Evolutionary conservation across 2,888 invertebrate genomes (phyloP).

Genomic region (Eristalis tenax): DNA sequence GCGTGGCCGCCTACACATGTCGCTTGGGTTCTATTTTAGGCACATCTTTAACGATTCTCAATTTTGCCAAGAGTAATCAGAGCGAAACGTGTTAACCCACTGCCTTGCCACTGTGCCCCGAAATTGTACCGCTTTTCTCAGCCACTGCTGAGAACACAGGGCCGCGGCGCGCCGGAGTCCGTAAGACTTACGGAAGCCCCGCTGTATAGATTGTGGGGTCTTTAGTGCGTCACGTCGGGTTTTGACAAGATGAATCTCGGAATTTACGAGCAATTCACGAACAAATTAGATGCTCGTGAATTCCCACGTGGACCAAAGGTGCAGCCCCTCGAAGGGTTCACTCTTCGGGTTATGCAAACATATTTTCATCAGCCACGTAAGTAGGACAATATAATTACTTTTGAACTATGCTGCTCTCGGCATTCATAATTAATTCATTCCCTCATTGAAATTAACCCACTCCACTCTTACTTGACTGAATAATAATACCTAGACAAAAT

Average conservation of each 20-base stretch:
- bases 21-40: neutral
- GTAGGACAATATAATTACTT: conserved; percentile 44
- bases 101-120: neutral
- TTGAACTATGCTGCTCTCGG: conserved; percentile 31
- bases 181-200: neutral
- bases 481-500: neutral
- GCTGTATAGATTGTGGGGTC: neutral
- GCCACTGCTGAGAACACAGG: neutral
- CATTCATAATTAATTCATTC: conserved; percentile 52
- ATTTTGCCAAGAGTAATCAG: neutral
- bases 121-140: neutral
- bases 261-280: neutral
- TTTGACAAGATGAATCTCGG: neutral
- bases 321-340: neutral
- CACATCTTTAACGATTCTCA: neutral
- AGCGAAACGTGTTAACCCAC: neutral
- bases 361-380: neutral
- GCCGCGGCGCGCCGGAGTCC: neutral
- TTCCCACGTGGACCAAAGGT: neutral
- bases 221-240: neutral
- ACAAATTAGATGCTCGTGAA: neutral
- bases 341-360: neutral
- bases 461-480: conserved; percentile 4
- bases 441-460: conserved; percentile 1
- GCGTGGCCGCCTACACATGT: neutral